These are phyloP conservation scores for Ardeotis arabs DNA, from an alignment of 2,113 vertebrate species.

Conservation along the genomic window DNA sequence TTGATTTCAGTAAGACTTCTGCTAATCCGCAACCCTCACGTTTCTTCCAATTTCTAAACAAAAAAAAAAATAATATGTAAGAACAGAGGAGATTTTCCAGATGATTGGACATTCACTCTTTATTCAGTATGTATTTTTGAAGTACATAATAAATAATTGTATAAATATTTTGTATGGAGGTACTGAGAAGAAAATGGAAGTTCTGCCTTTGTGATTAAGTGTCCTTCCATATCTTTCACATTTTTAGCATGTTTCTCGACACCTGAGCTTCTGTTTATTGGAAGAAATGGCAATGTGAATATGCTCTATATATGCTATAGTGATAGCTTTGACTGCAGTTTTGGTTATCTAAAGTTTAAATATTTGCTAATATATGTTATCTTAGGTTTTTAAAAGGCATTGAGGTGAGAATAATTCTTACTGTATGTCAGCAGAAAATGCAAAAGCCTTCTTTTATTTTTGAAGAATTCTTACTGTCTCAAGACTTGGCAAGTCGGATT, in stretches of 20 bases:
- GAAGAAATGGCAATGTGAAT: background rate
- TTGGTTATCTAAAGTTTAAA: background rate
- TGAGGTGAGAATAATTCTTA: background rate
- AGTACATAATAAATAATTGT: background rate
- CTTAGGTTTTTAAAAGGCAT: background rate
- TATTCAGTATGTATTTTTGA: background rate
- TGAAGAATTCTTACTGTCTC: conserved; percentile 59
- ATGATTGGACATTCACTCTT: background rate
- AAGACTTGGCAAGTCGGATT: conserved; percentile 52
- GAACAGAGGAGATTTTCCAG: background rate
- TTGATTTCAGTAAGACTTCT: background rate
- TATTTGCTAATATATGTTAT: background rate
- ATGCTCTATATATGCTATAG: background rate
- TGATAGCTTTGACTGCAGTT: background rate
- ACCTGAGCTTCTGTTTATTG: background rate
- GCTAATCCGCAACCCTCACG: background rate
- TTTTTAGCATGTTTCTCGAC: background rate
- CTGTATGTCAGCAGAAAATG: conserved; percentile 37
- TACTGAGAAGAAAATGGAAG: background rate
- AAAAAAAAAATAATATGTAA: background rate
- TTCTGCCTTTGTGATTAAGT: background rate
- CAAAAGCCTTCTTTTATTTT: conserved; percentile 23
- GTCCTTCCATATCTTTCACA: background rate
- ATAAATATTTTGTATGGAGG: background rate
- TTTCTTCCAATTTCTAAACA: background rate